A percentile compares a stretch with the other conserved stretches of the same genome.
Evolutionary conservation across 2,797 vertebrate species (phyloP).

Genomic region (Sebastes ruberrimus): DNA sequence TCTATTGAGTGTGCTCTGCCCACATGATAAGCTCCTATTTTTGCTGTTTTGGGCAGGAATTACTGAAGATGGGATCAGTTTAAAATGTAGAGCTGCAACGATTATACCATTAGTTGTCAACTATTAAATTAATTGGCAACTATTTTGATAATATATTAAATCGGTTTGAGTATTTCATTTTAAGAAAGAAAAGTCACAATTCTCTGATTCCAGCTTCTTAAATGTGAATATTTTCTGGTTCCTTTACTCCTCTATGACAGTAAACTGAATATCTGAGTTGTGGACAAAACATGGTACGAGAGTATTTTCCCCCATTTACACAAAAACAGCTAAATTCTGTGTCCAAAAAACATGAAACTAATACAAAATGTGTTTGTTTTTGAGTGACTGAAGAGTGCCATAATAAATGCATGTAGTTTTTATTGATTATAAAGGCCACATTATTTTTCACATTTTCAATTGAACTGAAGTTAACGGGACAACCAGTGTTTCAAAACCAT

Average conservation of each 20-base stretch:
- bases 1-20: neutral
- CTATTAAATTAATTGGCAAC: too few relatives aligned
- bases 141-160: too few relatives aligned
- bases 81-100: neutral
- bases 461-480: neutral
- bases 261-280: too few relatives aligned
- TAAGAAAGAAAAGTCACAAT: too few relatives aligned
- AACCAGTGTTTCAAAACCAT: conserved; percentile 50
- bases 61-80: neutral
- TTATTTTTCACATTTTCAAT: conserved; percentile 30
- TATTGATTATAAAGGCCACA: conserved; percentile 59
- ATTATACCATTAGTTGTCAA: too few relatives aligned
- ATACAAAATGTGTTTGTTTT: neutral
- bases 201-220: too few relatives aligned
- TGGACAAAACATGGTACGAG: neutral
- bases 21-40: neutral
- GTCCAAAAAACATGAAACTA: neutral
- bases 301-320: neutral
- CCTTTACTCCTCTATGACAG: too few relatives aligned
- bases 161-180: too few relatives aligned
- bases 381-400: neutral
- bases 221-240: too few relatives aligned
- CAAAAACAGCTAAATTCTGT: neutral
- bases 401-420: conserved; percentile 35
- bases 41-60: neutral